Evolutionary conservation across 2,113 vertebrate species (phyloP).

Genomic region (Centrocercus urophasianus): DNA sequence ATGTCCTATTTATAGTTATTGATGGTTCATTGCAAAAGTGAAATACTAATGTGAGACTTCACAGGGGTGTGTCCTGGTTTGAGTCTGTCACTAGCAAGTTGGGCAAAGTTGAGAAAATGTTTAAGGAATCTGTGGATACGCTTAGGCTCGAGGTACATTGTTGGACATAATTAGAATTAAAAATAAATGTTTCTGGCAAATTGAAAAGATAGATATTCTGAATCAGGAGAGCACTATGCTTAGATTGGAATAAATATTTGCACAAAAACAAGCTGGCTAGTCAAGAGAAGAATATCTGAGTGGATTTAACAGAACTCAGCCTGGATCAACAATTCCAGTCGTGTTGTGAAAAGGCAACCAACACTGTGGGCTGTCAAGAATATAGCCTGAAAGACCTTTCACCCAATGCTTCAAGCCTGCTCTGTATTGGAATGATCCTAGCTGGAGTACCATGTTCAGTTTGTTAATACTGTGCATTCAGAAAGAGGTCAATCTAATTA

Average conservation of each 20-base stretch:
- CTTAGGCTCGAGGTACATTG: not conserved
- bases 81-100: not conserved
- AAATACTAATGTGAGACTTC: not conserved
- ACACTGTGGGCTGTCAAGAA: not conserved
- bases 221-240: not conserved
- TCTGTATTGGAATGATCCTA: not conserved
- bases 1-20: not conserved
- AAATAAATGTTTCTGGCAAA: not conserved
- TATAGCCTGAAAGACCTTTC: not conserved
- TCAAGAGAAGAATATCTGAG: not conserved
- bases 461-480: not conserved
- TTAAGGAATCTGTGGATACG: not conserved
- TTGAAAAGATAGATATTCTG: not conserved
- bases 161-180: not conserved
- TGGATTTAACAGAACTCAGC: accelerated
- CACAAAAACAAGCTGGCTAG: not conserved
- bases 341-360: not conserved
- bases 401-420: not conserved
- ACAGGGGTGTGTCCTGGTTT: not conserved
- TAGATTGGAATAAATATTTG: not conserved
- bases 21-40: not conserved
- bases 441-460: not conserved
- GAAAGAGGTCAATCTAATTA: not conserved
- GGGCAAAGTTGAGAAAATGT: not conserved
- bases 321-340: not conserved